phyloP scores from a whole-genome alignment of 2,888 invertebrate species.

The Dryobota labecula region DNA sequence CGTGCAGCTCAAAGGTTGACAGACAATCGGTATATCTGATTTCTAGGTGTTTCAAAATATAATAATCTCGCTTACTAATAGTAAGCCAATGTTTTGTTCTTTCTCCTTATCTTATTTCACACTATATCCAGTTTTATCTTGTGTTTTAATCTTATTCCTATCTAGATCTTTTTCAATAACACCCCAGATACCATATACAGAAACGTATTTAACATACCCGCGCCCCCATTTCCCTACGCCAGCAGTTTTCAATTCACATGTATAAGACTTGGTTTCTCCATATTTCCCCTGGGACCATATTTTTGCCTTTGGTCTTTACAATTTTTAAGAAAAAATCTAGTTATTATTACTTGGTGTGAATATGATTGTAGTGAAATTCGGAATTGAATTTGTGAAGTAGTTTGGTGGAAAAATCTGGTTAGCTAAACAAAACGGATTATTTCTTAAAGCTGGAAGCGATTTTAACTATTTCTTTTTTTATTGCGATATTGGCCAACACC shows the following conservation, averaged over 20 bases:
- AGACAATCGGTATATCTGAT: background rate
- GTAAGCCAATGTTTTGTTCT: background rate
- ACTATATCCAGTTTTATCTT: background rate
- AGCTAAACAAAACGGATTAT: no score
- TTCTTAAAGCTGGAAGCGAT: background rate
- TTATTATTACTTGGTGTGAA: slow-evolving; percentile 13
- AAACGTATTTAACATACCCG: slow-evolving; percentile 12
- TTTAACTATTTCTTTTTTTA: no score
- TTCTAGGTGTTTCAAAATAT: background rate
- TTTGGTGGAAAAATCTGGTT: background rate
- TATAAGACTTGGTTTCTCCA: slow-evolving; percentile 32
- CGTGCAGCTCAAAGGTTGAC: background rate
- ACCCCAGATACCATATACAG: slow-evolving; percentile 7
- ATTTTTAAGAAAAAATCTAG: background rate
- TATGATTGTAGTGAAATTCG: background rate
- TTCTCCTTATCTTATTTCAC: background rate
- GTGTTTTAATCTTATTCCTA: background rate
- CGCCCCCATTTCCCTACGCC: slow-evolving; percentile 7
- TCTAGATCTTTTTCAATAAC: slow-evolving; percentile 33
- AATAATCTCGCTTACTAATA: background rate
- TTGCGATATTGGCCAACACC: no score
- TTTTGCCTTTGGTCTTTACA: slow-evolving; percentile 2
- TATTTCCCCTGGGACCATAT: slow-evolving; percentile 52
- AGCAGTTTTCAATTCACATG: slow-evolving; percentile 51
- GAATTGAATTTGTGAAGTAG: background rate